Conservation (phyloP, 2,888 invertebrate genomes). For the Archaeoteleia sp. region DNA sequence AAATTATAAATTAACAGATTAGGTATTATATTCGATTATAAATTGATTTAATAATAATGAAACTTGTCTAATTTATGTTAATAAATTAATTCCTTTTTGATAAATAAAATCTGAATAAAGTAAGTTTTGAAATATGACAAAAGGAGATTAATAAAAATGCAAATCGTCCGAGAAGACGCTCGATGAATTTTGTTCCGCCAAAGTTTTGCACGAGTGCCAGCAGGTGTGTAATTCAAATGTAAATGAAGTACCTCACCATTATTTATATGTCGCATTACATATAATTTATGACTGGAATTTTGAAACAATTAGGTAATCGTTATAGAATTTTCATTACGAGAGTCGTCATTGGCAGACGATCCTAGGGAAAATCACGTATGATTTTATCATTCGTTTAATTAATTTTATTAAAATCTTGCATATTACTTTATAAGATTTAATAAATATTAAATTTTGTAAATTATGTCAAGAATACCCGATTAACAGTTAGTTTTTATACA, state of each 20-base stretch:
- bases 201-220: constrained; percentile 36
- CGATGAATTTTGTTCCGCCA: constrained; percentile 45
- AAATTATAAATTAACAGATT: no score
- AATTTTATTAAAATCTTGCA: no score
- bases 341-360: background rate
- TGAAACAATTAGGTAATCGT: constrained; percentile 41
- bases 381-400: constrained; percentile 37
- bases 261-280: constrained; percentile 47
- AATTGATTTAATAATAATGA: no score
- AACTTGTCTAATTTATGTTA: no score
- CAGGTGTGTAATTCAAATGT: constrained; percentile 51
- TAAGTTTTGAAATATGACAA: constrained; percentile 13
- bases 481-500: no score
- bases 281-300: constrained; percentile 48
- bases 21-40: no score
- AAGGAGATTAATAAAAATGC: constrained; percentile 53
- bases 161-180: constrained; percentile 39
- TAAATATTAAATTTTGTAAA: no score
- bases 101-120: constrained; percentile 32
- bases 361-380: no score
- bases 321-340: constrained; percentile 21
- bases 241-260: constrained; percentile 43
- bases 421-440: no score
- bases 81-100: no score
- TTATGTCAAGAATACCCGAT: no score